Base-by-base conservation (phyloP, 2,888 invertebrate species). In the Ganaspis brasiliensis region DNA sequence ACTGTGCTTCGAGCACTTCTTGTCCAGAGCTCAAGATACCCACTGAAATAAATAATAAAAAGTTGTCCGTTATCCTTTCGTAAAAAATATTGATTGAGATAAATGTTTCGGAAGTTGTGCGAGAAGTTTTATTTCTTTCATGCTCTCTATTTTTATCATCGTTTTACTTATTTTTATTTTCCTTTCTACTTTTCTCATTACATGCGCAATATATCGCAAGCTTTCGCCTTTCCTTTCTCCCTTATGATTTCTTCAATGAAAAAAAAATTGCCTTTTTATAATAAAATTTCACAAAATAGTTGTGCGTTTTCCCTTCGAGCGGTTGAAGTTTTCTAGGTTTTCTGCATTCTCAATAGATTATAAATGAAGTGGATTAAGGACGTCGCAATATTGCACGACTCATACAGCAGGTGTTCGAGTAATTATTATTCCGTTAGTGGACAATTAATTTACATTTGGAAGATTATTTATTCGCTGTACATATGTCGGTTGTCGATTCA, bases 111-210 rank as follows among this genome's bases (percentile, higher is more conserved):
- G 67, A 67, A 67, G 67, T 67, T 67, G 45, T 24, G 9, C 24
- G 67, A 67, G 45, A 67, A 67, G 8, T 45, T 24, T 67, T 45
- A 67, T 67, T 67, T 40, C 67, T 67, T 67, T 67, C 52, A 52
- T 52, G 52, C 52, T 52, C 52, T 52, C 52, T 19, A 52, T 52
- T 52, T 52, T 52, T 52, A 52, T 52, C 52, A 52, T 52, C 52
- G 16, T 52, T 52, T 52, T 19, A 19, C 19, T 19, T 19, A 52
- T 52, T 67, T 67, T 45, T 24, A 45, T 40, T 40, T 67, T 67
- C 45, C 67, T 45, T 40, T 67, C 67, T 37, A 67, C 9, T 45
- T 21, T 45, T 24, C 40, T 21, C 24, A 24, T 63, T 63, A 40
- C 40, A 63, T 21, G 1, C 35, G 19, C 12, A 16, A 55, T 21